Percentiles rank a stretch among this genome's conserved stretches.
phyloP scores from a whole-genome alignment of 2,797 vertebrate species.

The Crenuchus spilurus region DNA sequence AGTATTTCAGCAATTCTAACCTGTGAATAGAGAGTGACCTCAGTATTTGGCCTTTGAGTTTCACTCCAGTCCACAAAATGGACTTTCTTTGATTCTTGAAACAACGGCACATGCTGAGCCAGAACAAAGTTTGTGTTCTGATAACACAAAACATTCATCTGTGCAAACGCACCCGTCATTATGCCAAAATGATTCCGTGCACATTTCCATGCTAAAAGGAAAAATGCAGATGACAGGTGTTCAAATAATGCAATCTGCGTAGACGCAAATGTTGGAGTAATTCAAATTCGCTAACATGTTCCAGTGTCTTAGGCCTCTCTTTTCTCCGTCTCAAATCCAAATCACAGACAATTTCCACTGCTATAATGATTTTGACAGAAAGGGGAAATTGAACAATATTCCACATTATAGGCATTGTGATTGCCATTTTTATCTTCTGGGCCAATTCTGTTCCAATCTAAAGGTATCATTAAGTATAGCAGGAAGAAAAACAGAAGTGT shows the following conservation, averaged over 20 bases:
- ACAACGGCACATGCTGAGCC: background rate
- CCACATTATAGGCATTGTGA: constrained; percentile 37
- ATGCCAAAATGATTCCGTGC: constrained; percentile 1
- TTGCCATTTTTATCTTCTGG: constrained; percentile 37
- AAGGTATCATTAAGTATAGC: constrained; percentile 45
- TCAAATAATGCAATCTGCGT: constrained; percentile 40
- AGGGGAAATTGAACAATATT: constrained; percentile 47
- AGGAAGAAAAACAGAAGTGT: constrained; percentile 26
- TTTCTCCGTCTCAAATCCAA: constrained; percentile 34
- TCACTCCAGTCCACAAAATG: no score
- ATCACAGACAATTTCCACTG: constrained; percentile 44
- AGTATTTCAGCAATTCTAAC: no score
- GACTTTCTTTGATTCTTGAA: background rate
- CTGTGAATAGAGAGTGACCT: no score
- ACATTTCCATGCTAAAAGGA: constrained; percentile 26
- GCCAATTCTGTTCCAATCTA: constrained; percentile 42
- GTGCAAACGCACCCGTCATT: background rate
- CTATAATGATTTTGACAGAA: constrained; percentile 47
- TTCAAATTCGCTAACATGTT: constrained; percentile 16
- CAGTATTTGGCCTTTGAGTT: no score
- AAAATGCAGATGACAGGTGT: constrained; percentile 44
- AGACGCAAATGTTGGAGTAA: constrained; percentile 35
- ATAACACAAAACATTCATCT: background rate
- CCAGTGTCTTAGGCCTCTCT: constrained; percentile 18
- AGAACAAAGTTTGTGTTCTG: background rate